phyloP scores from a whole-genome alignment of 2,797 vertebrate genomes.

The Sebastes oblongus region DNA sequence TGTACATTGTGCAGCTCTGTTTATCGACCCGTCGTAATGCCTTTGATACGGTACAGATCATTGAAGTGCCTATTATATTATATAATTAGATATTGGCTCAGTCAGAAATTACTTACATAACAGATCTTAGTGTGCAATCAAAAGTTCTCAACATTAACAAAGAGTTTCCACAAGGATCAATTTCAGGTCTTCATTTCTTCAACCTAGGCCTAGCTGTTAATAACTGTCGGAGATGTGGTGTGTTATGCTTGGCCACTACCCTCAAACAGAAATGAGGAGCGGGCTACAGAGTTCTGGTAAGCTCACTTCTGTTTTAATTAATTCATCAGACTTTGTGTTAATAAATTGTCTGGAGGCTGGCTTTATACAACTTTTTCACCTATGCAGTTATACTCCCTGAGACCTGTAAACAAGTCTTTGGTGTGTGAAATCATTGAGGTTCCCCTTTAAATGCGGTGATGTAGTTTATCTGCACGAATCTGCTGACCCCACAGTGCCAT shows the following conservation, averaged over 20 bases:
- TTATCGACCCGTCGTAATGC: not conserved
- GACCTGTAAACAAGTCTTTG: too few relatives aligned
- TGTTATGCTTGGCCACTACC: not conserved
- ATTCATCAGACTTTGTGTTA: not conserved
- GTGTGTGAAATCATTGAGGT: too few relatives aligned
- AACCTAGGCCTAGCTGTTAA: not conserved
- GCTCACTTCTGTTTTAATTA: not conserved
- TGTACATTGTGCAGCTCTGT: not conserved
- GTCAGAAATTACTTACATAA: not conserved
- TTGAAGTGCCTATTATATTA: not conserved
- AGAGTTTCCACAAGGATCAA: not conserved
- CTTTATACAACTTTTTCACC: too few relatives aligned
- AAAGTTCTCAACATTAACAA: not conserved
- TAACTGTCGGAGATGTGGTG: not conserved
- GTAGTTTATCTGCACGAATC: too few relatives aligned
- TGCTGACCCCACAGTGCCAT: too few relatives aligned
- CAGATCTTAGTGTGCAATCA: not conserved
- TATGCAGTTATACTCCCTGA: too few relatives aligned
- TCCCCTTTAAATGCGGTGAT: too few relatives aligned
- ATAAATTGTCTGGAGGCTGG: rapidly evolving
- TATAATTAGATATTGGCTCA: not conserved
- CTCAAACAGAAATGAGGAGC: not conserved
- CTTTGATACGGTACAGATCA: not conserved
- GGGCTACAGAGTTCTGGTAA: not conserved
- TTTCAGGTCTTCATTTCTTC: not conserved